These are phyloP conservation scores for Hippocampus comes DNA, from an alignment of 2,113 vertebrate genomes.

Conservation along the genomic window DNA sequence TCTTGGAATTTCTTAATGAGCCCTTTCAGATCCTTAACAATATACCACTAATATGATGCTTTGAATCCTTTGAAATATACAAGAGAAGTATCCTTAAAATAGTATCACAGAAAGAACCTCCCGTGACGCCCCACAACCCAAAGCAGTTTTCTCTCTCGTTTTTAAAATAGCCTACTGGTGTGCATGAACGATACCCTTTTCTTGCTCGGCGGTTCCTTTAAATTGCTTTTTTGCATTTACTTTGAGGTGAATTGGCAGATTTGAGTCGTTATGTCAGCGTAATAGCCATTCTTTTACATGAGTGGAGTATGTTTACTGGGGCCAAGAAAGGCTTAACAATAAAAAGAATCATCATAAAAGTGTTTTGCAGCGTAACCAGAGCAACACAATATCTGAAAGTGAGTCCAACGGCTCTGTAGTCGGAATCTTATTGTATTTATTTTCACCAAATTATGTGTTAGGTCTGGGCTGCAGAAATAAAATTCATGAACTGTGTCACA, in stretches of 20 bases:
- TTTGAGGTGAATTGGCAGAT: background rate
- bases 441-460: background rate
- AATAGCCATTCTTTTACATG: background rate
- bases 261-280: background rate
- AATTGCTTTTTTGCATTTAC: background rate
- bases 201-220: background rate
- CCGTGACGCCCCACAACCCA: slow-evolving; percentile 23
- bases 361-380: background rate
- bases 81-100: slow-evolving; percentile 54
- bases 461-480: background rate
- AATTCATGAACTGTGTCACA: background rate
- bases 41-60: slow-evolving; percentile 68
- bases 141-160: background rate
- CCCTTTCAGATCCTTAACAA: slow-evolving; percentile 65
- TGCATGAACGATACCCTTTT: background rate
- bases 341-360: background rate
- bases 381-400: background rate
- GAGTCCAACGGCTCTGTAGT: background rate
- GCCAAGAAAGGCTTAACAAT: background rate
- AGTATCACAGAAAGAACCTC: slow-evolving; percentile 54
- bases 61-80: slow-evolving; percentile 57
- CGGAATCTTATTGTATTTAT: too few species aligned
- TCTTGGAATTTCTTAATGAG: slow-evolving; percentile 63
- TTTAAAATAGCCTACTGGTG: background rate
- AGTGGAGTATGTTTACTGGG: background rate